Conservation (phyloP, 2,113 vertebrate genomes). For the Plectropomus leopardus region DNA sequence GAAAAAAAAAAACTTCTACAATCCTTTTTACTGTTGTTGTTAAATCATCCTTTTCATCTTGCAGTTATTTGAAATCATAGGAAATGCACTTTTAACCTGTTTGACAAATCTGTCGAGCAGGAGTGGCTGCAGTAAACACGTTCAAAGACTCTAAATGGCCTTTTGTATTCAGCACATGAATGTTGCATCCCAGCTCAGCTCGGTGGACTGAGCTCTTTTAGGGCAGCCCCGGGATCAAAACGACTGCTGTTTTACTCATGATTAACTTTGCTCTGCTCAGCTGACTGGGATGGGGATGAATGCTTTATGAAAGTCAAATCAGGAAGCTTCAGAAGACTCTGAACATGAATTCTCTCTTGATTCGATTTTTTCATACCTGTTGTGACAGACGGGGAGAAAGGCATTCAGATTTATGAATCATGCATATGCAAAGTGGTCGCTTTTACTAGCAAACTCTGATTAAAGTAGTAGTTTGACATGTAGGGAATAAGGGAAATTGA, state of each 20-base stretch:
- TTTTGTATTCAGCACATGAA: constrained; percentile 74
- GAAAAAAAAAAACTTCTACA: constrained; percentile 22
- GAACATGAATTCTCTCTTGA: background rate
- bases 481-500: too few species aligned
- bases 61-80: constrained; percentile 56
- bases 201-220: too few species aligned
- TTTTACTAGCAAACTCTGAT: constrained; percentile 18
- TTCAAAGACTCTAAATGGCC: constrained; percentile 63
- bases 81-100: constrained; percentile 78
- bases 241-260: constrained; percentile 9
- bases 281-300: constrained; percentile 17
- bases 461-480: constrained; percentile 25
- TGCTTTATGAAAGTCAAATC: constrained; percentile 33
- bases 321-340: background rate
- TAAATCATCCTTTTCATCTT: constrained; percentile 26
- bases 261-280: constrained; percentile 12
- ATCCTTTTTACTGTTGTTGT: constrained; percentile 36
- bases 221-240: constrained; percentile 51
- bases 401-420: constrained; percentile 14
- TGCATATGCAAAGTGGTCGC: constrained; percentile 9
- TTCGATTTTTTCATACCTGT: constrained; percentile 11
- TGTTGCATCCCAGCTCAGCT: constrained; percentile 58
- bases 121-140: constrained; percentile 56
- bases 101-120: constrained; percentile 45
- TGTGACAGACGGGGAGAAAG: background rate